A percentile compares a stretch with the other conserved stretches of the same genome.
Evolutionary conservation across 2,113 vertebrate species (phyloP).

Genomic region (Epinephelus moara): DNA sequence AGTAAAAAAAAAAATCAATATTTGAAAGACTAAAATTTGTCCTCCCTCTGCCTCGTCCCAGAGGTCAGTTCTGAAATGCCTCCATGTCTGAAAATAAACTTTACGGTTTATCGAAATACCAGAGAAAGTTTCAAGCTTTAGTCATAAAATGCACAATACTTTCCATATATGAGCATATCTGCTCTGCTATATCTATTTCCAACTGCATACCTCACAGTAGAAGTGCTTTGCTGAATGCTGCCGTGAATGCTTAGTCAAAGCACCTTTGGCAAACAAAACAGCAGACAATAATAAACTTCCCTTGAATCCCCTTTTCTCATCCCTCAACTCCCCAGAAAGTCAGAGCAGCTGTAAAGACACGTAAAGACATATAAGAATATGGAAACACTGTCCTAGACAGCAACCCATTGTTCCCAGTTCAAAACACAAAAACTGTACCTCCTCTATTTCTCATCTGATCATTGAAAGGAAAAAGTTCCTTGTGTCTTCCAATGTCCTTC

Average conservation of each 20-base stretch:
- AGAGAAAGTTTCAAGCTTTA: no score
- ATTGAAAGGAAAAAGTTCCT: not conserved
- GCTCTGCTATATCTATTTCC: constrained; percentile 36
- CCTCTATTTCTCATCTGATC: not conserved
- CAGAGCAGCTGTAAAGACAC: not conserved
- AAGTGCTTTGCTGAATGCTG: constrained; percentile 25
- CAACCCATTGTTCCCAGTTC: not conserved
- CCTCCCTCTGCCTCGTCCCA: no score
- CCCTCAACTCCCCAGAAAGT: not conserved
- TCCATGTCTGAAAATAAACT: no score
- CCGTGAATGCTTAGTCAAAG: constrained; percentile 38
- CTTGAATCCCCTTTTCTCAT: not conserved
- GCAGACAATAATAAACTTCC: constrained; percentile 33
- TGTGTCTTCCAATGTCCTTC: not conserved
- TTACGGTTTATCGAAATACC: no score
- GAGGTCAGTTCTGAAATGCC: no score
- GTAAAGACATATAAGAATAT: not conserved
- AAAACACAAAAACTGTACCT: not conserved
- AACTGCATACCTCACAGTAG: constrained; percentile 29
- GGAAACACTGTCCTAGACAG: not conserved
- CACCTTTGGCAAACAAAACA: constrained; percentile 25
- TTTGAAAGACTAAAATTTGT: no score
- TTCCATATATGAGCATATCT: no score
- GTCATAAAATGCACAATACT: no score
- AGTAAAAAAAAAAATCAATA: no score